These are phyloP conservation scores for Micrasema longulum DNA, from an alignment of 1,140 invertebrate genomes.

Conservation along the genomic window DNA sequence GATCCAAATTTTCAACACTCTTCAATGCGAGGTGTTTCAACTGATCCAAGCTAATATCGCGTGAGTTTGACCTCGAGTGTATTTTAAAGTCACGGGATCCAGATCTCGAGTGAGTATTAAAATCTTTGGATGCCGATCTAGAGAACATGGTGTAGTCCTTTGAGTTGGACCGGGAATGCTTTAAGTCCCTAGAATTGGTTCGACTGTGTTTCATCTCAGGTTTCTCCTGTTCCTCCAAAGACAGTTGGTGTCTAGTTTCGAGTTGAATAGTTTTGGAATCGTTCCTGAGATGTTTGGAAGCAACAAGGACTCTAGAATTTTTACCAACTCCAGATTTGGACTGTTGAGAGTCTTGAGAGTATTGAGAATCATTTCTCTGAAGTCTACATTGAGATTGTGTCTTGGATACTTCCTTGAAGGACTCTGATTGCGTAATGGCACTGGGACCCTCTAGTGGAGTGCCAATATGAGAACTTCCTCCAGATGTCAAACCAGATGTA, in stretches of 20 bases:
- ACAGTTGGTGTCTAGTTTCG: conserved; percentile 66
- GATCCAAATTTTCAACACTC: conserved; percentile 65
- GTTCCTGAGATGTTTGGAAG: conserved; percentile 70
- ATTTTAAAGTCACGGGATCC: conserved; percentile 60
- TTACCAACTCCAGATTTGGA: conserved; percentile 54
- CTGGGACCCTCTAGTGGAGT: conserved; percentile 60
- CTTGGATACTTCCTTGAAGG: conserved; percentile 50
- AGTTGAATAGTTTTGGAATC: conserved; percentile 72
- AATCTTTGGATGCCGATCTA: conserved; percentile 59
- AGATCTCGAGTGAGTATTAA: conserved; percentile 58
- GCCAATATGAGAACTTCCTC: conserved; percentile 60
- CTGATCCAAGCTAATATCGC: conserved; percentile 63
- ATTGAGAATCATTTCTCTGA: conserved; percentile 64
- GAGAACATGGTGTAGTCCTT: conserved; percentile 56
- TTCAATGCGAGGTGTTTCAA: conserved; percentile 63
- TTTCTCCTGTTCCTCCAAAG: conserved; percentile 59
- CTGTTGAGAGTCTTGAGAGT: conserved; percentile 60
- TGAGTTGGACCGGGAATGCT: conserved; percentile 57
- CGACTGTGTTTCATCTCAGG: conserved; percentile 58
- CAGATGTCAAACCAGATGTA: conserved; percentile 61
- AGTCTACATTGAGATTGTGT: conserved; percentile 55
- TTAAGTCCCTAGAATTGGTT: conserved; percentile 60
- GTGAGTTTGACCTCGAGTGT: conserved; percentile 61
- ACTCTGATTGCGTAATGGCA: conserved; percentile 52
- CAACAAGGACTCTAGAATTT: conserved; percentile 64